phyloP scores from a whole-genome alignment of 2,113 vertebrate species.

The Pyxicephalus adspersus region DNA sequence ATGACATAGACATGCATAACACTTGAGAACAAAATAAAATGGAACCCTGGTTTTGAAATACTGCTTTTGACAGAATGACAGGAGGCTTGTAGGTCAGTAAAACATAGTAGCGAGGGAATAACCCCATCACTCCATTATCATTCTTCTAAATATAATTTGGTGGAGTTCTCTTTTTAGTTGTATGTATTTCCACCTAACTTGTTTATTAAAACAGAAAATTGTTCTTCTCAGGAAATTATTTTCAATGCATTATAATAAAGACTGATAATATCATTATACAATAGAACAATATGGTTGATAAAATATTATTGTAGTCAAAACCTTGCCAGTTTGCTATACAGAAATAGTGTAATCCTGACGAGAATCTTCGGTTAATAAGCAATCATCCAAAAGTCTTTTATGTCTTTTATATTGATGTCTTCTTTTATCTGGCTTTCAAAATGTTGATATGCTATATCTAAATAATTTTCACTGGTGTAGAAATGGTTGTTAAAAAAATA shows the following conservation, averaged over 20 bases:
- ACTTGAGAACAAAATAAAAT: too few relatives aligned
- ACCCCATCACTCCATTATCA: too few relatives aligned
- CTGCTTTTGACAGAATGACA: too few relatives aligned
- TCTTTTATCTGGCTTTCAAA: background rate
- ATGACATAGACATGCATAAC: too few relatives aligned
- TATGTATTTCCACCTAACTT: background rate
- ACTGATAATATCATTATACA: conserved; percentile 15
- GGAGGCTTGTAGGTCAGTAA: too few relatives aligned
- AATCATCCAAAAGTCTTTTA: background rate
- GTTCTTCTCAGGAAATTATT: background rate
- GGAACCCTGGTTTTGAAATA: too few relatives aligned
- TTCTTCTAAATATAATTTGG: too few relatives aligned
- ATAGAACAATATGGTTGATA: conserved; percentile 37
- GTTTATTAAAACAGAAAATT: background rate
- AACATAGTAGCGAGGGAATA: too few relatives aligned
- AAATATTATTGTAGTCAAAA: conserved; percentile 26
- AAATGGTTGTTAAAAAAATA: background rate
- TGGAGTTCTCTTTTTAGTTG: too few relatives aligned
- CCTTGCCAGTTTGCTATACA: background rate
- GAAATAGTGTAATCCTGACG: conserved; percentile 11
- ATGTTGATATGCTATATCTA: background rate
- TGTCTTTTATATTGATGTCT: background rate
- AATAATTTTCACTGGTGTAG: background rate
- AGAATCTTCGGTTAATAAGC: conserved; percentile 11
- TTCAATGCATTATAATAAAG: conserved; percentile 3